These are phyloP conservation scores for Cotesia congregata DNA, from an alignment of 2,888 invertebrate genomes.

Conservation along the genomic window DNA sequence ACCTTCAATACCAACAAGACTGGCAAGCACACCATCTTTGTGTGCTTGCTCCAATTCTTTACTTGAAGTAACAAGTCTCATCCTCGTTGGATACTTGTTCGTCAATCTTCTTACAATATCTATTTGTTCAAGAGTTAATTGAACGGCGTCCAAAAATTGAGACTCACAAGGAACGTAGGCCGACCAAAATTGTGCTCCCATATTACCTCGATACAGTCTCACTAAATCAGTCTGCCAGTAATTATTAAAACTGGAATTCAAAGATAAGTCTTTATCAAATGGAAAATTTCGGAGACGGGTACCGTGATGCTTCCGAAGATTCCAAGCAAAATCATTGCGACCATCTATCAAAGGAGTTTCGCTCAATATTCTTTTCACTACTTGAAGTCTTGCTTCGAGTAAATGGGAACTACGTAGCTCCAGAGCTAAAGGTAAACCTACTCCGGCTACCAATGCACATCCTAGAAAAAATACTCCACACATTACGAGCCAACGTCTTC, in stretches of 20 bases:
- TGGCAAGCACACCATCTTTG: conserved; percentile 74
- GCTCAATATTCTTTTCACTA: conserved; percentile 72
- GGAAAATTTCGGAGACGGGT: conserved; percentile 67
- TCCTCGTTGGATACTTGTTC: conserved; percentile 70
- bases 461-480: conserved; percentile 64
- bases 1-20: conserved; percentile 77
- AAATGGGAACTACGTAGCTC: conserved; percentile 74
- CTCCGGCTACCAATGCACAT: conserved; percentile 67
- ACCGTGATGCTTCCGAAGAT: conserved; percentile 67
- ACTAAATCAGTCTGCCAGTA: conserved; percentile 72
- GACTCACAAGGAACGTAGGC: conserved; percentile 74
- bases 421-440: conserved; percentile 72
- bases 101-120: conserved; percentile 77
- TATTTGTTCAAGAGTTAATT: conserved; percentile 77
- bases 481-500: conserved; percentile 64
- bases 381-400: conserved; percentile 73
- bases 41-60: conserved; percentile 76
- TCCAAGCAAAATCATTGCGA: conserved; percentile 71
- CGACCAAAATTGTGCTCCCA: conserved; percentile 72
- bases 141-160: conserved; percentile 78
- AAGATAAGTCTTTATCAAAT: conserved; percentile 67
- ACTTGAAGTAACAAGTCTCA: conserved; percentile 74
- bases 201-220: conserved; percentile 70
- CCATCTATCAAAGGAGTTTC: conserved; percentile 75
- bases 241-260: conserved; percentile 63